phyloP scores from a whole-genome alignment of 2,888 invertebrate species.

The Yponomeuta plumbellus region DNA sequence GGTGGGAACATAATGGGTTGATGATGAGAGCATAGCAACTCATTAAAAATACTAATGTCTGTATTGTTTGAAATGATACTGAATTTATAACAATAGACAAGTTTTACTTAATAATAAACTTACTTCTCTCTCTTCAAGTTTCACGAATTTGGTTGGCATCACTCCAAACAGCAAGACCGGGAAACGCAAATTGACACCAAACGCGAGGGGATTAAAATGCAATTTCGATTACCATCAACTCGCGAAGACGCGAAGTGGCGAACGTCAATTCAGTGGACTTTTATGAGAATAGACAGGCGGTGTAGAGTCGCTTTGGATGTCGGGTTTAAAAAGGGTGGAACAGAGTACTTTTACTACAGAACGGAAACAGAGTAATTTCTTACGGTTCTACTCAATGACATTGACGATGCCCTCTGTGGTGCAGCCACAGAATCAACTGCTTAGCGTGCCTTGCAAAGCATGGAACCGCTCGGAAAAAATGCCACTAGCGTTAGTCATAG shows the following conservation, averaged over 20 bases:
- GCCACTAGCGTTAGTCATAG: too few relatives aligned
- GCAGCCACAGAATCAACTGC: too few relatives aligned
- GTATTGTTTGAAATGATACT: neutral
- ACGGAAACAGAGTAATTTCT: too few relatives aligned
- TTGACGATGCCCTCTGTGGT: too few relatives aligned
- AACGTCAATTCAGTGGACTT: neutral
- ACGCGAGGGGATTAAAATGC: neutral
- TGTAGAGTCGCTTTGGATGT: neutral
- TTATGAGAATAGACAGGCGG: neutral
- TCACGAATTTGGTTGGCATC: neutral
- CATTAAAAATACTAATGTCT: neutral
- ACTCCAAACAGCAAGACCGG: neutral
- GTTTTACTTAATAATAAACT: neutral
- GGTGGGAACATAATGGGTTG: too few relatives aligned
- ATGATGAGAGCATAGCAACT: too few relatives aligned
- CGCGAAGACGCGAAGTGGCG: neutral
- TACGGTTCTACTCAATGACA: too few relatives aligned
- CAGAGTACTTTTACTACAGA: too few relatives aligned
- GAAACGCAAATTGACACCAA: neutral
- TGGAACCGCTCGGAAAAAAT: too few relatives aligned
- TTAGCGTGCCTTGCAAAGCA: too few relatives aligned
- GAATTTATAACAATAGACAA: neutral
- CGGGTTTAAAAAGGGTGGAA: too few relatives aligned
- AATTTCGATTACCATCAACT: neutral
- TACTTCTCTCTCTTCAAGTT: neutral